Evolutionary conservation across 2,797 vertebrate species (phyloP), one percentile per base, ranked within the genome.

Genomic region (Pantherophis alleghaniensis): DNA sequence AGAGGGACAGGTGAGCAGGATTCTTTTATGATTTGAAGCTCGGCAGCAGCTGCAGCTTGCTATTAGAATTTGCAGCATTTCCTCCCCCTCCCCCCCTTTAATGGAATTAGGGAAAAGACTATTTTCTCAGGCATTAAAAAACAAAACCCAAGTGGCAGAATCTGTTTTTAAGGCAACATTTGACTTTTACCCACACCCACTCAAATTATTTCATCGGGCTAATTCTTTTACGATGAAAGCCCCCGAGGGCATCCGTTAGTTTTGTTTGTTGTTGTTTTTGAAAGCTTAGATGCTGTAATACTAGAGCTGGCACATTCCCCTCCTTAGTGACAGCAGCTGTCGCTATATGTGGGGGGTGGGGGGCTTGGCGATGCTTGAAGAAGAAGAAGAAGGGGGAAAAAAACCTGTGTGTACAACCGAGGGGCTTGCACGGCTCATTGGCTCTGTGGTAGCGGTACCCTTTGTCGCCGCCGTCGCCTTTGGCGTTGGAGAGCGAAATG

Each of bases 401-500:
- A 56, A 37, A 59, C 20, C 20, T 6, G n/a, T 53, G 47, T 9
- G 66, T n/a, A 57, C 91, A 87, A n/a, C 91, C 20, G 42, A 91
- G 59, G 74, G 79, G 57, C 20, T 66, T 24, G 20, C 37, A 26
- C 20, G 16, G 63, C 55, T 51, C 18, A 22, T 24, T 37, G 86
- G 63, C 57, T 88, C 61, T 42, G 4, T 24, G 66, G 32, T 53
- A 89, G 59, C 32, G 37, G 74, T 83, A 83, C 37, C 37, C 37
- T 83, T 83, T 83, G 74, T 13, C n/a, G 24, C 56, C 42, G 37
- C 63, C 63, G 92, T 94, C 96, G 93, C 94, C 95, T 95, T 94
- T 96, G 96, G 96, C 96, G 93, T 96, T 96, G 96, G 97, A 90
- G 97, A 92, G 94, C 95, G 93, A 93, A 94, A 93, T 91, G 93